A percentile compares a stretch with the other conserved stretches of the same genome.
Evolutionary conservation across 1,140 invertebrate species (phyloP).

Genomic region (Drosophila pseudoananassae): DNA sequence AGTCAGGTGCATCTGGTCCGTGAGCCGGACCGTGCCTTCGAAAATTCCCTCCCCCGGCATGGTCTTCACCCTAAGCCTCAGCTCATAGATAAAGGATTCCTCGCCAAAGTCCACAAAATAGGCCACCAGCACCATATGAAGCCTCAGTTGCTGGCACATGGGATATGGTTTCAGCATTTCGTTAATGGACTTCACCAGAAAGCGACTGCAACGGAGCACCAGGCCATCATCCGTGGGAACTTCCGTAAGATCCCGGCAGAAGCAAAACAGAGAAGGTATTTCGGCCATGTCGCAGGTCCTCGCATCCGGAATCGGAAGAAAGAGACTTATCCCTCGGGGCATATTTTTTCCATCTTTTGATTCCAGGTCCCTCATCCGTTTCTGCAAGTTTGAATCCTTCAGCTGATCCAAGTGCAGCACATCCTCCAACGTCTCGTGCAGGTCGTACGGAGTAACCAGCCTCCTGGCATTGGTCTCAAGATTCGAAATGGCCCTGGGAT

Average conservation of each 20-base stretch:
- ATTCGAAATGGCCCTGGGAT: slow-evolving; percentile 87
- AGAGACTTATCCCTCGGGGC: slow-evolving; percentile 89
- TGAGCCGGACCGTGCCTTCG: slow-evolving; percentile 27
- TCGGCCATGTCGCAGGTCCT: slow-evolving; percentile 89
- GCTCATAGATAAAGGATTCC: slow-evolving; percentile 11
- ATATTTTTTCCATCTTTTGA: not conserved
- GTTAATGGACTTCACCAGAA: slow-evolving; percentile 33
- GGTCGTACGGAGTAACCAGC: slow-evolving; percentile 91
- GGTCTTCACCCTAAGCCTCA: slow-evolving; percentile 24
- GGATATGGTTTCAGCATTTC: not conserved
- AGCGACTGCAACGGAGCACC: slow-evolving; percentile 34
- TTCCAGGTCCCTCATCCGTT: slow-evolving; percentile 26
- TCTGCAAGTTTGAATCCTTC: slow-evolving; percentile 44
- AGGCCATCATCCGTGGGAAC: slow-evolving; percentile 16
- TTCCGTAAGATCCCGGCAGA: slow-evolving; percentile 21
- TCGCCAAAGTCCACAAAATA: slow-evolving; percentile 51
- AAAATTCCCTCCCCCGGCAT: slow-evolving; percentile 27
- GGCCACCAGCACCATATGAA: slow-evolving; percentile 84
- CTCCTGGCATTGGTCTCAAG: slow-evolving; percentile 88
- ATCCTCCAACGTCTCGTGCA: slow-evolving; percentile 88
- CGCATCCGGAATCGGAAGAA: slow-evolving; percentile 87
- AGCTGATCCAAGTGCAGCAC: slow-evolving; percentile 84
- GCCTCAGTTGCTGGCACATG: slow-evolving; percentile 2
- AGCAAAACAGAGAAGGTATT: slow-evolving; percentile 38
- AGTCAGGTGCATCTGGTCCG: slow-evolving; percentile 4